Evolutionary conservation across 2,113 vertebrate genomes (phyloP), one percentile per base, ranked within the genome.

Genomic region (Martes martes): DNA sequence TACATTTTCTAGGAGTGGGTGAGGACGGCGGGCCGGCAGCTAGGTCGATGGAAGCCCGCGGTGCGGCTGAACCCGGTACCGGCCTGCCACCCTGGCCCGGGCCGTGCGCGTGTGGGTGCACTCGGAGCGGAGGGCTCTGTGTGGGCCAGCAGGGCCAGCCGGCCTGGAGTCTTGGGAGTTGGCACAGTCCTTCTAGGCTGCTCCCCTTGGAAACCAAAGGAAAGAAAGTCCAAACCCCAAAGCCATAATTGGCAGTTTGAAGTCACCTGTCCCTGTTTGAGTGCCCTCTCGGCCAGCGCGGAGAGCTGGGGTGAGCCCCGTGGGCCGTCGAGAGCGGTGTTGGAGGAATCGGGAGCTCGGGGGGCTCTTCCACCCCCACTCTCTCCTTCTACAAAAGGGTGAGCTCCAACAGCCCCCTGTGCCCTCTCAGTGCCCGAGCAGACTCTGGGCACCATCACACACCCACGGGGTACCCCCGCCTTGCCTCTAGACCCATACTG

Each of bases 91-190:
- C 33, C 2, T 0, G 1, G 23, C 14, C 67, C 26, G 21, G 52
- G 23, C 50, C 0, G 0, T 0, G 4, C 6, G 8, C 14, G 3
- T 39, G 5, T 18, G 3, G 47, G 39, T 6, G 26, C 2, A 0
- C 16, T 19, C 47, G 78, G 11, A 10, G 81, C 19, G 0, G 3
- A n/a, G 50, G n/a, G 83, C 1, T 4, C 63, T 55, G 7, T 11
- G 0, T 2, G 55, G 69, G 39, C 9, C 14, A 59, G 73, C 50
- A 80, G 78, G 65, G 63, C 33, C 47, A 4, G 18, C 73, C 31
- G 59, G 50, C 65, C 36, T 14, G 55, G 36, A 65, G 16, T 4
- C 69, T 45, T 42, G 42, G 33, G 50, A 6, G 52, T 11, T 23
- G 45, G 74, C 61, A 83, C 10, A 10, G 67, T 61, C 55, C 76